Conservation (phyloP, 2,797 vertebrate species). For the Intellagama lesueurii region DNA sequence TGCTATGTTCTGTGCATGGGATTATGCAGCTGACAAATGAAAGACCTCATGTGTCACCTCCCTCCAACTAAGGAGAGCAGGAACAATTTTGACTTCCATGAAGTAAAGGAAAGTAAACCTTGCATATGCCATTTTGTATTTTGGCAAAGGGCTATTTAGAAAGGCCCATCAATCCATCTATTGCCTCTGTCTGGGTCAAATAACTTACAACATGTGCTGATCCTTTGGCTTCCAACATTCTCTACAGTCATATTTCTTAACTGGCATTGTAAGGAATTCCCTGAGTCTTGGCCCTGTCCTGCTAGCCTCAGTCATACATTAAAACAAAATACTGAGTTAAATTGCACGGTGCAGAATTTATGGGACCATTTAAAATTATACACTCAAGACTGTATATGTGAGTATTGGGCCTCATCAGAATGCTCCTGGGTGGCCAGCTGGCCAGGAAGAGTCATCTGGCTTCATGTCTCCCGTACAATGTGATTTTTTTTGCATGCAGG, state of each 20-base stretch:
- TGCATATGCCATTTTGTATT: too few species aligned
- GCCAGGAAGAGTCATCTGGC: not conserved
- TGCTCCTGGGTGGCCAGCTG: not conserved
- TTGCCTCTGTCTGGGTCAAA: too few species aligned
- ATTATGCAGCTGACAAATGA: too few species aligned
- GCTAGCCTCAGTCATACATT: not conserved
- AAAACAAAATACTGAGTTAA: not conserved
- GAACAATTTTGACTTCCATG: too few species aligned
- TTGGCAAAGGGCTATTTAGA: too few species aligned
- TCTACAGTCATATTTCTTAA: fast-evolving
- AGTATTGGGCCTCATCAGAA: not conserved
- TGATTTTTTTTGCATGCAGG: not conserved
- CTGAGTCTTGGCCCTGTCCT: fast-evolving
- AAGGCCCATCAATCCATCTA: too few species aligned
- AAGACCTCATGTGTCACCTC: too few species aligned
- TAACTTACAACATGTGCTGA: too few species aligned
- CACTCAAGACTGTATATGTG: not conserved
- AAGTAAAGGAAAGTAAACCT: too few species aligned
- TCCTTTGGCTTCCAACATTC: not conserved
- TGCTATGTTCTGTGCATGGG: too few species aligned
- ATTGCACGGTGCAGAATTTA: not conserved
- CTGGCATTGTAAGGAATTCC: fast-evolving
- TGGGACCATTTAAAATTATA: not conserved
- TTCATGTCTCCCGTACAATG: not conserved
- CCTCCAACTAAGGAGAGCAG: too few species aligned